These are phyloP conservation scores for Tenualosa thibaudeaui DNA, from an alignment of 2,797 vertebrate species.

Conservation along the genomic window DNA sequence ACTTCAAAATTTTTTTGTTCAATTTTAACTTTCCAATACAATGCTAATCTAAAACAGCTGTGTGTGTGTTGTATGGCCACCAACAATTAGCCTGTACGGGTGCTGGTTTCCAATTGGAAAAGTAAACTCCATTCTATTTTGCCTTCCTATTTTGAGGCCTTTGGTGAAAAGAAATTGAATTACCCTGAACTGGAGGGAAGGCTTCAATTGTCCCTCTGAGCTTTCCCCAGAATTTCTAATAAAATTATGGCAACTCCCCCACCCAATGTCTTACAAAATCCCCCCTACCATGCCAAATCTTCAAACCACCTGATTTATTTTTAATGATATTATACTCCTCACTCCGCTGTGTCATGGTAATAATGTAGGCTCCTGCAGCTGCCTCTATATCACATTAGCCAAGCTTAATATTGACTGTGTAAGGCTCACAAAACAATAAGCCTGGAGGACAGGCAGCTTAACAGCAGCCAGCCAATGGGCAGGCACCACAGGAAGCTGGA, in stretches of 20 bases:
- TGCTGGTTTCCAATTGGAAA: slow-evolving; percentile 53
- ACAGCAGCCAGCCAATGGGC: slow-evolving; percentile 71
- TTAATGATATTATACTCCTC: slow-evolving; percentile 84
- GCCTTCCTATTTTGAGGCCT: slow-evolving; percentile 53
- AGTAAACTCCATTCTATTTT: slow-evolving; percentile 52
- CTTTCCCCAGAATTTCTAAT: slow-evolving; percentile 73
- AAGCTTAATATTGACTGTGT: slow-evolving; percentile 83
- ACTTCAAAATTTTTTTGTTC: slow-evolving; percentile 22
- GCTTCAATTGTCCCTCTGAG: slow-evolving; percentile 74
- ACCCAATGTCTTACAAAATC: slow-evolving; percentile 74
- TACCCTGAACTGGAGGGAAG: slow-evolving; percentile 69
- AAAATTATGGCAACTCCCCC: slow-evolving; percentile 76
- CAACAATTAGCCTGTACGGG: slow-evolving; percentile 52
- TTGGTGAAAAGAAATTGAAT: slow-evolving; percentile 72
- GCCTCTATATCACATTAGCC: slow-evolving; percentile 84
- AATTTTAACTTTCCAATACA: slow-evolving; percentile 17
- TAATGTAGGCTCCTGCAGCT: slow-evolving; percentile 80
- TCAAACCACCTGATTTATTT: slow-evolving; percentile 83
- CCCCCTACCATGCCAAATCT: slow-evolving; percentile 73
- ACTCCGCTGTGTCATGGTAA: slow-evolving; percentile 81
- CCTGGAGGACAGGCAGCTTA: slow-evolving; percentile 74
- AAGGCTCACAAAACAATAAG: slow-evolving; percentile 75
- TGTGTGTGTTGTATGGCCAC: background rate
- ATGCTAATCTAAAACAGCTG: slow-evolving; percentile 22
- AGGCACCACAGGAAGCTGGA: slow-evolving; percentile 70